A percentile compares a stretch with the other conserved stretches of the same genome.
phyloP scores from a whole-genome alignment of 1,140 invertebrate species.

The Drosophila virilis region DNA sequence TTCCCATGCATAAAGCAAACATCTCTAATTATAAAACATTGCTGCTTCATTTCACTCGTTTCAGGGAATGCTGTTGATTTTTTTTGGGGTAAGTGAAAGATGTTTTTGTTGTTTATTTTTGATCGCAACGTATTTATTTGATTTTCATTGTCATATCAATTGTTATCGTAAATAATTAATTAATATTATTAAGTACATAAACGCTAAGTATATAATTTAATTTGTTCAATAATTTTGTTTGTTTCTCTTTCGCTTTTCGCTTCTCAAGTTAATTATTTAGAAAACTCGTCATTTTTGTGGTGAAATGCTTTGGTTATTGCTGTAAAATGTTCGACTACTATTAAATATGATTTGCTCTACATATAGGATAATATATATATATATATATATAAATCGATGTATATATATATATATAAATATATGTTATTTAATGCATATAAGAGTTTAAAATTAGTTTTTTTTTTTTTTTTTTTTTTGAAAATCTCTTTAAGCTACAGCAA shows the following conservation, averaged over 20 bases:
- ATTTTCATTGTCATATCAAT: constrained; percentile 43
- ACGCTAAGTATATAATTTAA: constrained; percentile 54
- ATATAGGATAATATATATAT: constrained; percentile 15
- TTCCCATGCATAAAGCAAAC: no score
- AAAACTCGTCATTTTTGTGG: constrained; percentile 38
- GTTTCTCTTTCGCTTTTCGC: constrained; percentile 24
- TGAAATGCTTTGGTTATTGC: constrained; percentile 81
- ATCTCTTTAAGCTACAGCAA: constrained; percentile 48
- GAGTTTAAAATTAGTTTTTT: constrained; percentile 22
- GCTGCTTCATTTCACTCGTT: no score
- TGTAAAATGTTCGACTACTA: constrained; percentile 75
- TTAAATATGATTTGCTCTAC: constrained; percentile 39
- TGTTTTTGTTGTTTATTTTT: constrained; percentile 14
- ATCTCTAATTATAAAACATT: no score
- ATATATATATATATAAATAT: constrained; percentile 14
- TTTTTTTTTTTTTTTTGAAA: not conserved
- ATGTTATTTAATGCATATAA: constrained; percentile 21
- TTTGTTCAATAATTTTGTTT: constrained; percentile 48
- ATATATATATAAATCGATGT: constrained; percentile 39
- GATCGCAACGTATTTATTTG: constrained; percentile 42
- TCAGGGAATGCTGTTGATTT: no score
- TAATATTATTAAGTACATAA: constrained; percentile 51
- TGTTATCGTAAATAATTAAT: constrained; percentile 34
- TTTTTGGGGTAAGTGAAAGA: not conserved
- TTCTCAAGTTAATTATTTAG: constrained; percentile 21